These are phyloP conservation scores for Blastobasis lacticolella DNA, from an alignment of 2,888 invertebrate genomes.

Conservation along the genomic window DNA sequence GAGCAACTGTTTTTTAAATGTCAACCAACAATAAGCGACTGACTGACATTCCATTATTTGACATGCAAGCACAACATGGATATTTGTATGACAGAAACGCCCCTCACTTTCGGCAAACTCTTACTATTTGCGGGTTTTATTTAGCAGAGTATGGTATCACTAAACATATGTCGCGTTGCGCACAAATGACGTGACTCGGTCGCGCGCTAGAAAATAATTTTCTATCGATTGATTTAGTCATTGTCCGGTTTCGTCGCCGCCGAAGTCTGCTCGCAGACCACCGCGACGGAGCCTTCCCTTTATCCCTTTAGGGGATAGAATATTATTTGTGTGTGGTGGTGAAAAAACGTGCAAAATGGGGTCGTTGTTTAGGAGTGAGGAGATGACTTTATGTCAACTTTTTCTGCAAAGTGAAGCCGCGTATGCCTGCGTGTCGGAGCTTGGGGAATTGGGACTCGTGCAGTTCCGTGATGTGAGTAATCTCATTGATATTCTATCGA, in stretches of 20 bases:
- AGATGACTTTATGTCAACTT: slow-evolving; percentile 98
- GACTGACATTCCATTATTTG: too few relatives aligned
- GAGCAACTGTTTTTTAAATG: too few relatives aligned
- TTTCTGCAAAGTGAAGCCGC: slow-evolving; percentile 99
- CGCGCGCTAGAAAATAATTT: slow-evolving; percentile 23
- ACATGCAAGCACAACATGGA: too few relatives aligned
- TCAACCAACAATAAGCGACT: too few relatives aligned
- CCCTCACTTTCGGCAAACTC: too few relatives aligned
- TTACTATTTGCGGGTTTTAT: neutral
- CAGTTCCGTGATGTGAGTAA: slow-evolving; percentile 95
- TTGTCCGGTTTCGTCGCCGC: slow-evolving; percentile 60
- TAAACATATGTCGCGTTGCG: slow-evolving; percentile 34
- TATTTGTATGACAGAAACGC: too few relatives aligned
- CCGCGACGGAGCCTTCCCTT: slow-evolving; percentile 47
- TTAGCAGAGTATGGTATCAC: slow-evolving; percentile 23
- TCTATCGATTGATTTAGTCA: slow-evolving; percentile 49
- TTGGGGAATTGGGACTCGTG: slow-evolving; percentile 96
- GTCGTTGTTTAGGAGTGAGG: slow-evolving; percentile 96
- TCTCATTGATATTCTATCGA: neutral
- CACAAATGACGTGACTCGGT: slow-evolving; percentile 33
- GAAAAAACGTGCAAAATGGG: slow-evolving; percentile 77
- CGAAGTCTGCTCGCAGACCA: slow-evolving; percentile 59
- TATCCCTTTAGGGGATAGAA: slow-evolving; percentile 20
- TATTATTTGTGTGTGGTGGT: slow-evolving; percentile 38
- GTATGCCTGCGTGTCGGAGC: slow-evolving; percentile 97